Evolutionary conservation across 1,140 invertebrate species (phyloP).

Genomic region (Drosophila watanabei): DNA sequence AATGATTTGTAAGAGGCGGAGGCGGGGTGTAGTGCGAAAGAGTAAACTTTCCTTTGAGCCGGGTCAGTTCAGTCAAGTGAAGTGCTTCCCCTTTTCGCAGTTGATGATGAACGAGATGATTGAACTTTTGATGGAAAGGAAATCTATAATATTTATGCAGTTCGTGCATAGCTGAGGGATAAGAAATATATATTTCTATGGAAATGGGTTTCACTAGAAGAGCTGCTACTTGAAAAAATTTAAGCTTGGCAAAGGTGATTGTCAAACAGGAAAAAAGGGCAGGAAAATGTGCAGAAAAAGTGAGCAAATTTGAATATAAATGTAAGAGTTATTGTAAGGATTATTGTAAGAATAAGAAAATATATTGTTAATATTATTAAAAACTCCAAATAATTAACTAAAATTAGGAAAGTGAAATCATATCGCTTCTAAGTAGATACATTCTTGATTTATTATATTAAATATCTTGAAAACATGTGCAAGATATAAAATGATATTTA

Average conservation of each 20-base stretch:
- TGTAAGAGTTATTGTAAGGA: neutral
- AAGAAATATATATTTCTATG: slow-evolving; percentile 20
- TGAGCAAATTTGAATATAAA: neutral
- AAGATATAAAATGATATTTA: neutral
- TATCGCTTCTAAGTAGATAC: too few relatives aligned
- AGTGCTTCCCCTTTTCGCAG: slow-evolving; percentile 21
- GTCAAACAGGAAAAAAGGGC: neutral
- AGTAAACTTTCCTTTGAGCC: slow-evolving; percentile 35
- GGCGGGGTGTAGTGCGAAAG: slow-evolving; percentile 12
- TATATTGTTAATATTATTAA: neutral
- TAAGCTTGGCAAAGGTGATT: neutral
- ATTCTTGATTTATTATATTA: too few relatives aligned
- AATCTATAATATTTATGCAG: slow-evolving; percentile 48
- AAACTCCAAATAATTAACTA: neutral
- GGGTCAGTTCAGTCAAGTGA: slow-evolving; percentile 49
- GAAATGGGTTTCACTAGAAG: neutral
- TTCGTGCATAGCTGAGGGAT: slow-evolving; percentile 31
- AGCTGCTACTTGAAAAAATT: neutral
- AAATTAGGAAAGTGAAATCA: neutral
- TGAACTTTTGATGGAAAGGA: slow-evolving; percentile 38
- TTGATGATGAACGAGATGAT: slow-evolving; percentile 45
- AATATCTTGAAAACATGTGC: neutral
- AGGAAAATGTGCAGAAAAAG: neutral
- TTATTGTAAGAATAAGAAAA: neutral
- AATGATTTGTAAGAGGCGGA: slow-evolving; percentile 21